Conservation (phyloP, 2,113 vertebrate species). For the Silurus meridionalis region DNA sequence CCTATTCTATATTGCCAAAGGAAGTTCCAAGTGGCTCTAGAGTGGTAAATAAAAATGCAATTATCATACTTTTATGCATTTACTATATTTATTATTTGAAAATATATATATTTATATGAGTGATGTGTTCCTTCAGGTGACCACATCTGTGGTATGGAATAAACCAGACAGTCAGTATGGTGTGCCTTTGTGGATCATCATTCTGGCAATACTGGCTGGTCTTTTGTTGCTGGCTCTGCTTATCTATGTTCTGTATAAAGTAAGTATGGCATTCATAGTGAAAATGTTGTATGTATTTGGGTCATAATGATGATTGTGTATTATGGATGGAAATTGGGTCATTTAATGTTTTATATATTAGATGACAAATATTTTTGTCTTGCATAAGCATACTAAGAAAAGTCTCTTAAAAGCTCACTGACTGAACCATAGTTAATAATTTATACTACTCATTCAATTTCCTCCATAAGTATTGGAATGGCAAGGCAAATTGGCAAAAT, state of each 20-base stretch:
- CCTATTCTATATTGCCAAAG: constrained; percentile 80
- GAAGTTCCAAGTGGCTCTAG: constrained; percentile 71
- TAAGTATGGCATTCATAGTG: constrained; percentile 60
- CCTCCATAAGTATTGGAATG: neutral
- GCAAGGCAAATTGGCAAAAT: too few relatives aligned
- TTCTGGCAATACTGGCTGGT: constrained; percentile 86
- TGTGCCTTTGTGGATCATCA: constrained; percentile 88
- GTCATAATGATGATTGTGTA: neutral
- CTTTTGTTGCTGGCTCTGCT: constrained; percentile 86
- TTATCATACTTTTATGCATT: neutral
- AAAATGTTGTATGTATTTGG: neutral
- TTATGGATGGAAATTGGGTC: neutral
- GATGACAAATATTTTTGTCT: neutral
- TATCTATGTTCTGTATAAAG: constrained; percentile 90
- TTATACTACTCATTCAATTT: neutral
- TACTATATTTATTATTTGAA: neutral
- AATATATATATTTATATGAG: neutral
- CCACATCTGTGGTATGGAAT: constrained; percentile 83
- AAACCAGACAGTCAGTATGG: constrained; percentile 81
- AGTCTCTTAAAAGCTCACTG: neutral
- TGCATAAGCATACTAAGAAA: neutral
- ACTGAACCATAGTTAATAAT: neutral
- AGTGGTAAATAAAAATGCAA: constrained; percentile 69
- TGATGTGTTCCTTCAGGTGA: constrained; percentile 68
- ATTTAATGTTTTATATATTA: neutral